These are phyloP conservation scores for Drosophila aff. DNA, from an alignment of 1,140 invertebrate genomes.

Conservation along the genomic window DNA sequence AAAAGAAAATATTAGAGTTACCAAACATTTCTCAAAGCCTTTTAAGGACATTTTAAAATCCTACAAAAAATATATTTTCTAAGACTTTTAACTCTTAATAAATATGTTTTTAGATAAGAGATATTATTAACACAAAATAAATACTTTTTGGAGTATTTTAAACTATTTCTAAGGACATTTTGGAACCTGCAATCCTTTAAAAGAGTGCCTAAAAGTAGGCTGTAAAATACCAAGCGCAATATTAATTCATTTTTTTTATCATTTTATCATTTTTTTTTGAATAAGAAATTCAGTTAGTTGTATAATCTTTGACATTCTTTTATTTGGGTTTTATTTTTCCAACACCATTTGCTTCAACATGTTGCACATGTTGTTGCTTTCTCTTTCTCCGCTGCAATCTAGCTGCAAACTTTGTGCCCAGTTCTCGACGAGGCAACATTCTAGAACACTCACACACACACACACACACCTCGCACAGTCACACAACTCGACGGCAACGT, in stretches of 20 bases:
- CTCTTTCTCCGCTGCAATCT: slow-evolving; percentile 71
- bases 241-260: not conserved
- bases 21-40: no score
- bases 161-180: not conserved
- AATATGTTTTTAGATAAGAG: no score
- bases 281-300: not conserved
- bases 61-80: no score
- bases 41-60: no score
- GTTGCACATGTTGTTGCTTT: slow-evolving; percentile 65
- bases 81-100: no score
- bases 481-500: slow-evolving; percentile 35
- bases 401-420: slow-evolving; percentile 36
- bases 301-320: not conserved
- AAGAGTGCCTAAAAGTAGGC: not conserved
- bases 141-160: not conserved
- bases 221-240: no score
- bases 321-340: not conserved
- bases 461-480: not conserved
- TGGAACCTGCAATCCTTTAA: not conserved
- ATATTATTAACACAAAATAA: not conserved
- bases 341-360: slow-evolving; percentile 36
- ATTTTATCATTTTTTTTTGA: no score
- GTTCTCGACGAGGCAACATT: slow-evolving; percentile 54
- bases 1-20: no score
- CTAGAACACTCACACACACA: slow-evolving; percentile 49